A percentile compares a stretch with the other conserved stretches of the same genome.
Evolutionary conservation across 2,888 invertebrate species (phyloP).

Genomic region (Dasysyrphus tricinctus): DNA sequence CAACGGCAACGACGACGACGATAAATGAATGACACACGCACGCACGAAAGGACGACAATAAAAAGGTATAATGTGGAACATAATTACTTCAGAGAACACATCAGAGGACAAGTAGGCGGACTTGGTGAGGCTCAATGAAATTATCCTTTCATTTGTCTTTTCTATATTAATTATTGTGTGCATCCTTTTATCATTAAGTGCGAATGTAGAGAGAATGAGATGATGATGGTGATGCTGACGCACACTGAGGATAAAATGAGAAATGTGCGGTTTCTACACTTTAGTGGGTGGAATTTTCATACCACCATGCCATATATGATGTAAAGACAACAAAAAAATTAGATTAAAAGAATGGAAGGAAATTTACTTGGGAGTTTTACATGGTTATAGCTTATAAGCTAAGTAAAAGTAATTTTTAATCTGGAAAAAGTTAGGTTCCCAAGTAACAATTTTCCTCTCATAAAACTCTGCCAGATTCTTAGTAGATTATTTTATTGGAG

Average conservation of each 20-base stretch:
- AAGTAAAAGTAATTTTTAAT: no score
- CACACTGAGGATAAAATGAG: slow-evolving; percentile 59
- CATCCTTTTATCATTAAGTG: slow-evolving; percentile 74
- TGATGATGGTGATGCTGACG: slow-evolving; percentile 67
- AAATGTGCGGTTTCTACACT: slow-evolving; percentile 48
- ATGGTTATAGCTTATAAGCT: no score
- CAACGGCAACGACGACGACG: slow-evolving; percentile 1
- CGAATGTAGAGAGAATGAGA: slow-evolving; percentile 59
- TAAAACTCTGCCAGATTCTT: no score
- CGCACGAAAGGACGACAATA: slow-evolving; percentile 13
- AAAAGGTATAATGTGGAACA: slow-evolving; percentile 57
- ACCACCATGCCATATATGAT: background rate
- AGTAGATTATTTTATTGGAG: no score
- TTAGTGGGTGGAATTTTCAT: slow-evolving; percentile 9
- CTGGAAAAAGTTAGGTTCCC: no score
- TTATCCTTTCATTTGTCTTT: slow-evolving; percentile 75
- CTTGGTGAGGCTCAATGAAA: slow-evolving; percentile 58
- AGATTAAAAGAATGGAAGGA: background rate
- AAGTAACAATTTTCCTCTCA: no score
- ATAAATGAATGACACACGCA: background rate
- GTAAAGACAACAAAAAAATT: slow-evolving; percentile 1
- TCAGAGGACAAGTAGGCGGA: slow-evolving; percentile 44
- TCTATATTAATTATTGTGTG: slow-evolving; percentile 74
- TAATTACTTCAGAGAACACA: slow-evolving; percentile 61
- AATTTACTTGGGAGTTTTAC: slow-evolving; percentile 48